These are phyloP conservation scores for Teleogryllus oceanicus DNA, from an alignment of 2,888 invertebrate genomes.

Conservation along the genomic window DNA sequence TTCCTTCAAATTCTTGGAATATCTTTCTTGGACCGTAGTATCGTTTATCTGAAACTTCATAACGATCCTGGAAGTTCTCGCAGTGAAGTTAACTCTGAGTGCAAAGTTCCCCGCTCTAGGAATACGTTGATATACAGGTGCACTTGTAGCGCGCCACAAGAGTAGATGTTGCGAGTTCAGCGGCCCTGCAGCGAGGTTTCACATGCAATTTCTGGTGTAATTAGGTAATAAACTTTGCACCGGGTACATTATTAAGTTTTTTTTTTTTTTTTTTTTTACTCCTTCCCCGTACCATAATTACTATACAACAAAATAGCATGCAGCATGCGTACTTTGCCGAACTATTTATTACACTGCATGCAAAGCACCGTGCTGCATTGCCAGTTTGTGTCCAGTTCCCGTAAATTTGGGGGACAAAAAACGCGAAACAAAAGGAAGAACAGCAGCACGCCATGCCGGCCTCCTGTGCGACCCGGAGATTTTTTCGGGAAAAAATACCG, in stretches of 20 bases:
- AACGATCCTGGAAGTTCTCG: too few species aligned
- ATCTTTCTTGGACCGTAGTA: too few species aligned
- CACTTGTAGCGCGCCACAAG: too few species aligned
- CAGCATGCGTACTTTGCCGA: not conserved
- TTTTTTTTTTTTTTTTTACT: not conserved
- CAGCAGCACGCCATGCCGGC: not conserved
- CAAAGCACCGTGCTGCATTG: not conserved
- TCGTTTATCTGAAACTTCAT: too few species aligned
- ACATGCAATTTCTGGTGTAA: slow-evolving; percentile 7
- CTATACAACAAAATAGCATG: slow-evolving; percentile 6
- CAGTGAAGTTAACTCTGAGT: too few species aligned
- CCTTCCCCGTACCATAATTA: not conserved
- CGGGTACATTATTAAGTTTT: not conserved
- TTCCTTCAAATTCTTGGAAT: too few species aligned
- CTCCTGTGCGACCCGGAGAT: not conserved
- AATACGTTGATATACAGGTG: too few species aligned
- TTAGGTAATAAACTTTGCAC: not conserved
- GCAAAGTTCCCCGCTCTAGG: too few species aligned
- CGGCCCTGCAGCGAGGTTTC: not conserved
- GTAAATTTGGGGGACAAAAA: slow-evolving; percentile 18
- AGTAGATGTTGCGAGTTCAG: too few species aligned
- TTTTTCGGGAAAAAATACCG: slow-evolving; percentile 9
- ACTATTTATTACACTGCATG: not conserved
- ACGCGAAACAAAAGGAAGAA: slow-evolving; percentile 18
- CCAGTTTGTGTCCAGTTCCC: not conserved